Conservation (phyloP, 2,797 vertebrate genomes). For the Cirrhinus molitorella region DNA sequence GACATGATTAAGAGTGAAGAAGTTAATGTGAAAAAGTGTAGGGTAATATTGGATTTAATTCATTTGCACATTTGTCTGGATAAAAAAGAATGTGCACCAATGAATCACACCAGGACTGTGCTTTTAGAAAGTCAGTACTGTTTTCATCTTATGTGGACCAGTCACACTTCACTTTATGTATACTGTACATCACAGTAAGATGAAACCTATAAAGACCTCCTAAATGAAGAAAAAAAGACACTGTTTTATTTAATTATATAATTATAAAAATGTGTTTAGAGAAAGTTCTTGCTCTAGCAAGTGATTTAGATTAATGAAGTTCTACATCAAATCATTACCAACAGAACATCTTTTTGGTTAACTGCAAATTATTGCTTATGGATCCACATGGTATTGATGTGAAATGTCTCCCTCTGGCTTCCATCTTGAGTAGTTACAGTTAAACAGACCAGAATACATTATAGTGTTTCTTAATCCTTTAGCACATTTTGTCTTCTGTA, state of each 20-base stretch:
- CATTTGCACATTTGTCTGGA: background rate
- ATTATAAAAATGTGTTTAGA: background rate
- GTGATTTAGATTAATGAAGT: background rate
- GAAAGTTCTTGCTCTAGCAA: background rate
- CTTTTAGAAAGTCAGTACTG: background rate
- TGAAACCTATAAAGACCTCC: background rate
- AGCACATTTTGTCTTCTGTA: background rate
- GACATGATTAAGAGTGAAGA: background rate
- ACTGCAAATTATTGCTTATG: background rate
- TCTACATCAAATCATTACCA: background rate
- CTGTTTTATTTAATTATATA: background rate
- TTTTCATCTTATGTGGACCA: background rate
- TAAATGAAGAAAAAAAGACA: background rate
- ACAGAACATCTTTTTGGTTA: background rate
- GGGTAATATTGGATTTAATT: background rate
- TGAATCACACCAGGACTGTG: background rate
- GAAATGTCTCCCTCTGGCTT: slow-evolving; percentile 37
- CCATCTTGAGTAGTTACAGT: background rate
- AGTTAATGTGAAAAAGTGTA: background rate
- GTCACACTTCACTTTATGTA: background rate
- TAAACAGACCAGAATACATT: background rate
- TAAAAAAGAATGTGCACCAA: background rate
- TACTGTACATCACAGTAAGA: background rate
- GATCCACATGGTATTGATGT: background rate
- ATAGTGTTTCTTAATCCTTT: background rate